phyloP scores from a whole-genome alignment of 2,113 vertebrate species.

The Callorhinus ursinus region DNA sequence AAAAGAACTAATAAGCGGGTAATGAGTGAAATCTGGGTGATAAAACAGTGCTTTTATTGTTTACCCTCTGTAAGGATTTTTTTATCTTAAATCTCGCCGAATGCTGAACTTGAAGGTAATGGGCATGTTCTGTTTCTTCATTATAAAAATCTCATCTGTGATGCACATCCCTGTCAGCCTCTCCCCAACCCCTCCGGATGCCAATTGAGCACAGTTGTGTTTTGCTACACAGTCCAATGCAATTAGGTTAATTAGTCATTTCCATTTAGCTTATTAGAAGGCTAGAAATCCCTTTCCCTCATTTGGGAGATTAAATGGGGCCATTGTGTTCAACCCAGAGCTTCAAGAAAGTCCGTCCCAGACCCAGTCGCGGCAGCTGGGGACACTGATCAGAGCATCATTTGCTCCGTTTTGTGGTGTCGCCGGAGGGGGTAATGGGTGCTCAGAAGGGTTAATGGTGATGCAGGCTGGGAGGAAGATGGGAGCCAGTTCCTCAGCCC shows the following conservation, averaged over 20 bases:
- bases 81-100: constrained; percentile 36
- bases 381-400: neutral
- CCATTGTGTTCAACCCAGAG: constrained; percentile 80
- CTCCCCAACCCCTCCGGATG: constrained; percentile 67
- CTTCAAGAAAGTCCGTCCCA: constrained; percentile 73
- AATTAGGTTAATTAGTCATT: constrained; percentile 89
- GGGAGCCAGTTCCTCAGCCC: neutral
- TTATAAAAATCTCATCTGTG: constrained; percentile 71
- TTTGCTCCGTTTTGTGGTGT: constrained; percentile 60
- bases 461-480: neutral
- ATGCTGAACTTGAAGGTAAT: constrained; percentile 58
- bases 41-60: constrained; percentile 51
- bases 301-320: constrained; percentile 82
- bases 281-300: constrained; percentile 80
- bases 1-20: constrained; percentile 45
- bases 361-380: constrained; percentile 63
- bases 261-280: constrained; percentile 84
- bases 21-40: constrained; percentile 9
- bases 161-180: constrained; percentile 72
- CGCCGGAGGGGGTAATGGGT: neutral
- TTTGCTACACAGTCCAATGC: constrained; percentile 80
- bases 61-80: constrained; percentile 49
- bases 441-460: constrained; percentile 46
- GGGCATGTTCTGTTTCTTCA: constrained; percentile 55
- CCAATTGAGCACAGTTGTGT: constrained; percentile 75